Evolutionary conservation across 2,797 vertebrate genomes (phyloP), one percentile per base, ranked within the genome.

Genomic region (Alauda arvensis): DNA sequence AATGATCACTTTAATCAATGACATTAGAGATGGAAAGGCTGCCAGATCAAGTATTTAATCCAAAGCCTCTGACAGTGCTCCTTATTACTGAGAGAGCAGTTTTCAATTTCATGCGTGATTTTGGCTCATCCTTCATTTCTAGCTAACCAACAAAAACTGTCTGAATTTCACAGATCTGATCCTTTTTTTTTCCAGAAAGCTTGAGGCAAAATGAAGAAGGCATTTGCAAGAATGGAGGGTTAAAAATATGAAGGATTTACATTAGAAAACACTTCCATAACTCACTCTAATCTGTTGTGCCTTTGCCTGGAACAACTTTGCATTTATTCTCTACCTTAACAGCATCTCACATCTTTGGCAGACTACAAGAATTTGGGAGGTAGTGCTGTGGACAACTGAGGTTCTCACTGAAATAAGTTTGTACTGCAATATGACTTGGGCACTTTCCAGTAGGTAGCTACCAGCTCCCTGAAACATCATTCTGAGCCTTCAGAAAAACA

Each of bases 91-190:
- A 79, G 60, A 87, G 29, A 79, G 63, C 39, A 51, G 34, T 87
- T 92, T 91, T 83, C 77, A 89, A 90, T 94, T 91, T 94, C 89
- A 90, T 84, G 71, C 68, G 40, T 84, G 77, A 89, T 92, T 94
- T 93, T 90, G 71, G 33, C 31, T 93, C 33, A 79, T 84, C 60
- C 33, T 83, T 89, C 33, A 37, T 65, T 83, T 76, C 63, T 56
- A 76, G 60, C 42, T 67, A 78, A 71, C n/a, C 49, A 83, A 33
- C 17, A 81, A 83, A 91, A 83, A 61, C 43, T 40, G 8, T 45
- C 45, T 78, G 74, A 85, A 85, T 89, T 90, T 81, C 80, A 78
- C 28, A 85, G 34, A 55, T 40, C 49, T 70, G 70, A 86, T 89
- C 28, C 34, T 51, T 3, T 66, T 72, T 72, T 86, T 86, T 80